Evolutionary conservation across 2,888 invertebrate genomes (phyloP), one percentile per base, ranked within the genome.

Genomic region (Sturmia bella): DNA sequence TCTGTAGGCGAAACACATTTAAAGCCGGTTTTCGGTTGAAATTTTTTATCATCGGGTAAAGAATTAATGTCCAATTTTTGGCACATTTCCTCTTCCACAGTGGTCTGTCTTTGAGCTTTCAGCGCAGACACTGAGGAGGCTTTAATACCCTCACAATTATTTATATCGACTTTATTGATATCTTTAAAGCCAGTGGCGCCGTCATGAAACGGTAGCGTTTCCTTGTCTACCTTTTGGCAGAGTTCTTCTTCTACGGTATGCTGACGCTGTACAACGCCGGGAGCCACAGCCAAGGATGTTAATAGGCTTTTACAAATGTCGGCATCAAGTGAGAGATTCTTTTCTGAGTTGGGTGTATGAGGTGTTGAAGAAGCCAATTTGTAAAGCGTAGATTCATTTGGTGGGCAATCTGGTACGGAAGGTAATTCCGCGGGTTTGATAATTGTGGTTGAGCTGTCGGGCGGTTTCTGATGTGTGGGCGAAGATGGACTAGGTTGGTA

Each of bases 371-470:
- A 79, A 19, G 87, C 88, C 50, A 89, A 48, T 72, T 88, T 89
- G 4, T 86, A 89, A 0, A 89, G 85, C 43, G 87, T 88, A 4
- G 89, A 89, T 19, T 87, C 87, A 88, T 95, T 94, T 2, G 95
- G 95, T 5, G 95, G 94, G 85, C 96, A 96, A 83, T 87, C 50
- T 1, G 85, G 79, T 0, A 88, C 45, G 1, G 75, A 59, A 0
- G 89, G 88, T 80, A 89, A 85, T 59, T 84, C 80, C 0, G 88
- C 85, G 3, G 87, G 88, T 12, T 70, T 76, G 0, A 82, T 76
- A 6, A 86, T 73, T 6, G 83, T 81, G 43, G 85, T 69, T 12
- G 84, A 6, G 1, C 50, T 45, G 27, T 24, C 57, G 37, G 56
- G 63, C 41, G n/a, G 19, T 70, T 24, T 43, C 39, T 48, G 72